These are phyloP conservation scores for Scaptodrosophila lebanonensis DNA, from an alignment of 1,140 invertebrate species.

Conservation along the genomic window DNA sequence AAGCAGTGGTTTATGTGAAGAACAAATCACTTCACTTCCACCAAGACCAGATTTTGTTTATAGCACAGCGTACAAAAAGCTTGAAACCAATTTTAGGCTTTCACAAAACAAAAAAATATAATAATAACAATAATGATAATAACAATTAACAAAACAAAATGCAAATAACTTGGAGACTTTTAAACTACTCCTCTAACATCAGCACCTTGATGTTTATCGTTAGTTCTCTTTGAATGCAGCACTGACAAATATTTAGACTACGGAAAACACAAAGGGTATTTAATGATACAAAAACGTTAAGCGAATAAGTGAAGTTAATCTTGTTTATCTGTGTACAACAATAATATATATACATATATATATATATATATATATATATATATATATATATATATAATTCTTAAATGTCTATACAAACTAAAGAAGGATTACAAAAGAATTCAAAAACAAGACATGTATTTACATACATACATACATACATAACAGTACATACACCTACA, in stretches of 20 bases:
- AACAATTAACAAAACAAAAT: conserved; percentile 4
- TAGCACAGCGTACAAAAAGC: conserved; percentile 20
- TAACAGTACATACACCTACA: conserved; percentile 10
- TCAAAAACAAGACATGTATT: conserved; percentile 2
- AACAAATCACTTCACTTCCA: too few species aligned
- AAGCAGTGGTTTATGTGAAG: too few species aligned
- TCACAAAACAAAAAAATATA: conserved; percentile 8
- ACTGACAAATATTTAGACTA: conserved; percentile 53
- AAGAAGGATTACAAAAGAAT: conserved; percentile 4
- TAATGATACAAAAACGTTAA: conserved; percentile 3
- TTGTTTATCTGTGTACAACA: conserved; percentile 74
- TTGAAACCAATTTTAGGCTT: neutral
- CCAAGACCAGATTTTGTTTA: conserved; percentile 15
- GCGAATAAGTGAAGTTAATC: conserved; percentile 57
- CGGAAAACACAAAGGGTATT: conserved; percentile 26
- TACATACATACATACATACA: conserved; percentile 26
- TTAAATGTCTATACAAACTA: conserved; percentile 53
- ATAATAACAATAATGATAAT: neutral
- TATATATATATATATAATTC: conserved; percentile 48
- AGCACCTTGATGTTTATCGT: conserved; percentile 14
- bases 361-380: too few species aligned
- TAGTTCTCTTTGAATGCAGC: conserved; percentile 45
- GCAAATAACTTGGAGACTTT: neutral
- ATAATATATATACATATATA: conserved; percentile 70
- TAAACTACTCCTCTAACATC: conserved; percentile 3